These are phyloP conservation scores for Ylistrum balloti DNA, from an alignment of 1,140 invertebrate genomes.

Conservation along the genomic window DNA sequence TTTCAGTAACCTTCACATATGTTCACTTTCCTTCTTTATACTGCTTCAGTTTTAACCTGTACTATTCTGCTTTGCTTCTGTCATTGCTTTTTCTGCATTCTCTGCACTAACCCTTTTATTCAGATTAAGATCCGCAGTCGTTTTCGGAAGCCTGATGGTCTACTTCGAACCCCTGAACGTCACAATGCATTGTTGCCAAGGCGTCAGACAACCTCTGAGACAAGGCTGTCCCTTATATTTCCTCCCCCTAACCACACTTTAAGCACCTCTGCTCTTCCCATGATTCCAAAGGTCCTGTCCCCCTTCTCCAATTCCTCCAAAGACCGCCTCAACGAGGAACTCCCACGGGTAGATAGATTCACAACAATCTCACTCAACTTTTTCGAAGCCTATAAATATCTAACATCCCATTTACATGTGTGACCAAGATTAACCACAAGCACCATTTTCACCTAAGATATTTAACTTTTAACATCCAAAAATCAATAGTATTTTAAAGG, in stretches of 20 bases:
- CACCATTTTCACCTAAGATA: too few relatives aligned
- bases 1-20: too few relatives aligned
- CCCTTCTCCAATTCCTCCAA: slow-evolving; percentile 57
- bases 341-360: slow-evolving; percentile 16
- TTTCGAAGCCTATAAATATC: too few relatives aligned
- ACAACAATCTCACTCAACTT: slow-evolving; percentile 21
- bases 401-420: too few relatives aligned
- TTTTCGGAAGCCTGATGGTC: slow-evolving; percentile 59
- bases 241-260: not conserved
- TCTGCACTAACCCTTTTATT: slow-evolving; percentile 24
- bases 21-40: too few relatives aligned
- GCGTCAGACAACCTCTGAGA: slow-evolving; percentile 46
- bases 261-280: slow-evolving; percentile 51
- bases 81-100: too few relatives aligned
- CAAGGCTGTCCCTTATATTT: not conserved
- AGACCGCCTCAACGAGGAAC: slow-evolving; percentile 41
- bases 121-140: slow-evolving; percentile 63
- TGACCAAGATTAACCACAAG: too few relatives aligned
- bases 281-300: slow-evolving; percentile 58
- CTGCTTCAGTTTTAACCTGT: too few relatives aligned
- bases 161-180: slow-evolving; percentile 52
- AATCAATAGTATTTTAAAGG: too few relatives aligned
- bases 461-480: too few relatives aligned
- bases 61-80: too few relatives aligned
- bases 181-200: slow-evolving; percentile 20